Base-by-base conservation (phyloP, 2,797 vertebrate species). In the Chaetophractus vellerosus region DNA sequence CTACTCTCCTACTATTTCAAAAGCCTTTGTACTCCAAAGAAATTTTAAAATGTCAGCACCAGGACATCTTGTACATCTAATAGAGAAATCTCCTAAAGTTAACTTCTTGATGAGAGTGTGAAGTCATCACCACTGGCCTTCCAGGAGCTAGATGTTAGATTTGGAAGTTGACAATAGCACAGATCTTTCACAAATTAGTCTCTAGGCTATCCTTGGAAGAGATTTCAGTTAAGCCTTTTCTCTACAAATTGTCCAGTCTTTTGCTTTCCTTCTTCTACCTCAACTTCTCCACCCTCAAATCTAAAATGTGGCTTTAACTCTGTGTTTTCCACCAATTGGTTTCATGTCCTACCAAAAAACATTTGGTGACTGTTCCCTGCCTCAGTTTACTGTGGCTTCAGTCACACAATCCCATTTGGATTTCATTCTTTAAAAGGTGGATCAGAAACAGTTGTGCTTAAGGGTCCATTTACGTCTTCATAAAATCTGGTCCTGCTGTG, bases 1-100 rank as follows among this genome's bases (percentile, higher is more conserved):
- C 41, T 15, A 83, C n/a, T 45, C 52, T 94, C 48, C 24, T 85
- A 31, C 24, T 85, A 79, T 48, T 31, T 82, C 93, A 71, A 90
- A 80, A 85, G 55, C 48, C 9, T 79, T 66, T 71, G 55, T 48
- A 28, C 41, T 64, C 24, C 74, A 90, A 84, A 79, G 55, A 45
- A 71, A 63, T 72, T 48, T 26, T 26, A 90, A 90, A 72, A 45
- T 80, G 45, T 75, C 10, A 23, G 19, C 26, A 41, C 26, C 50
- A 87, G 38, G 16, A 88, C 81, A 82, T 41, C 23, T 50, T 52
- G 5, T 33, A 52, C 78, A 88, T 82, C 33, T 81, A 75, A 82
- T 68, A 41, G 50, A n/a, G 68, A 94, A 76, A 61, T 16, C 38
- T 81, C 41, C n/a, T 33, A 50, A 61, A 15, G 68, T 91, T 45